Evolutionary conservation across 2,888 invertebrate species (phyloP).

Genomic region (Oxycera nigricornis): DNA sequence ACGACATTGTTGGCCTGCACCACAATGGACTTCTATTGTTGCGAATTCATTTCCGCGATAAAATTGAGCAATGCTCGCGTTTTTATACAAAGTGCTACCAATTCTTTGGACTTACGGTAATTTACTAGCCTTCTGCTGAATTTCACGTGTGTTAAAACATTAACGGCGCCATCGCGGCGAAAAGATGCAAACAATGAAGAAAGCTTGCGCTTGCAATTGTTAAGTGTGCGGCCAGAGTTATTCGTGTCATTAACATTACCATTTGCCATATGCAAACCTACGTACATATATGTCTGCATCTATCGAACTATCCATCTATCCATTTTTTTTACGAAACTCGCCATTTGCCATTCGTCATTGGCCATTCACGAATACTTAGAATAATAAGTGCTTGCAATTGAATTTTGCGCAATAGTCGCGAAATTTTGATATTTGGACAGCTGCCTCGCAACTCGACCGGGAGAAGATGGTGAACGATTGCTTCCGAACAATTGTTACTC

Average conservation of each 20-base stretch:
- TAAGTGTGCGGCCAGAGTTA: conserved; percentile 4
- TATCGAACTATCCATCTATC: too few species aligned
- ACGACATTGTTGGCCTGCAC: conserved; percentile 9
- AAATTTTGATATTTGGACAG: background rate
- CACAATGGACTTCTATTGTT: background rate
- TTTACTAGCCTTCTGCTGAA: conserved; percentile 9
- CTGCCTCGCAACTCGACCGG: background rate
- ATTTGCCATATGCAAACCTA: background rate
- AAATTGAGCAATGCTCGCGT: background rate
- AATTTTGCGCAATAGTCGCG: background rate
- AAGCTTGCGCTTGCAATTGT: background rate
- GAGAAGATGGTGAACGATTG: conserved; percentile 25
- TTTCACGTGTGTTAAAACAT: conserved; percentile 25
- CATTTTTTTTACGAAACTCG: too few species aligned
- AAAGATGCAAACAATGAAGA: conserved; percentile 3
- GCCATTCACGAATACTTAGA: conserved; percentile 2
- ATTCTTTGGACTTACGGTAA: background rate
- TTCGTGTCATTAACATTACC: conserved; percentile 26
- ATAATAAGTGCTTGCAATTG: background rate
- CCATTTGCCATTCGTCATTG: background rate
- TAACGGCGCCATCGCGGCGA: conserved; percentile 14
- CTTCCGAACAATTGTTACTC: conserved; percentile 22
- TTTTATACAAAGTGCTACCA: background rate
- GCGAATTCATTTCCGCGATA: conserved; percentile 21
- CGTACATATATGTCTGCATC: too few species aligned